These are phyloP conservation scores for Andrena dorsata DNA, from an alignment of 2,888 invertebrate species.

Conservation along the genomic window DNA sequence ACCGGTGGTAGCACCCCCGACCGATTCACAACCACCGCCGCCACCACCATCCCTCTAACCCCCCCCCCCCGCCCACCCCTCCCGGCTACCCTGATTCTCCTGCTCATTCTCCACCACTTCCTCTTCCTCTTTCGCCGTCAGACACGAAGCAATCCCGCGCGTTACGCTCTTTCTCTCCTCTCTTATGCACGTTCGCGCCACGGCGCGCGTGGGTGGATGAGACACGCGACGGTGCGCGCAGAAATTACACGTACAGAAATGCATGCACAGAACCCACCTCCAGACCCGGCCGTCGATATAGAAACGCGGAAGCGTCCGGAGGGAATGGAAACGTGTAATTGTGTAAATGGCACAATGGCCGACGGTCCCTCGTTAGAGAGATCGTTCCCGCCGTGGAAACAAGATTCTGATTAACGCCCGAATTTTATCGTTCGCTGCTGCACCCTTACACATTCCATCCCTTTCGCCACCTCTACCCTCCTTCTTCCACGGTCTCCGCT, in stretches of 20 bases:
- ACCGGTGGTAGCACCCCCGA: conserved; percentile 56
- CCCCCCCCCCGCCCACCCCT: background rate
- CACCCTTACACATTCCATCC: conserved; percentile 26
- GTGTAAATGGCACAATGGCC: conserved; percentile 82
- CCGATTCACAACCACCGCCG: conserved; percentile 61
- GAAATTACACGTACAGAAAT: conserved; percentile 33
- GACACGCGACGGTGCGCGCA: conserved; percentile 18
- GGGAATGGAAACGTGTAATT: conserved; percentile 80
- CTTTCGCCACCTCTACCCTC: conserved; percentile 5
- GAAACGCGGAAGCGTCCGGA: conserved; percentile 72
- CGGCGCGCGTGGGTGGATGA: conserved; percentile 7
- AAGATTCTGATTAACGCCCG: conserved; percentile 82
- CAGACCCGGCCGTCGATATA: conserved; percentile 55
- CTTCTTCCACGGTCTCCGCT: conserved; percentile 1
- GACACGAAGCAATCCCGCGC: conserved; percentile 57
- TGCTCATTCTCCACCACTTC: conserved; percentile 29
- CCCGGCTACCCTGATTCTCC: background rate
- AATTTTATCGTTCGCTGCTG: conserved; percentile 77
- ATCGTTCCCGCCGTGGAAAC: conserved; percentile 72
- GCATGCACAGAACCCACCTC: background rate
- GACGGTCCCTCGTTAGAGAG: conserved; percentile 76
- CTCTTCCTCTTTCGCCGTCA: conserved; percentile 47
- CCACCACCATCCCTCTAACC: conserved; percentile 45
- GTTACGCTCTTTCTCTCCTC: conserved; percentile 35
- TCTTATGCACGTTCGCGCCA: conserved; percentile 4